Conservation (phyloP, 1,140 invertebrate genomes). For the Diachasma alloeum region DNA sequence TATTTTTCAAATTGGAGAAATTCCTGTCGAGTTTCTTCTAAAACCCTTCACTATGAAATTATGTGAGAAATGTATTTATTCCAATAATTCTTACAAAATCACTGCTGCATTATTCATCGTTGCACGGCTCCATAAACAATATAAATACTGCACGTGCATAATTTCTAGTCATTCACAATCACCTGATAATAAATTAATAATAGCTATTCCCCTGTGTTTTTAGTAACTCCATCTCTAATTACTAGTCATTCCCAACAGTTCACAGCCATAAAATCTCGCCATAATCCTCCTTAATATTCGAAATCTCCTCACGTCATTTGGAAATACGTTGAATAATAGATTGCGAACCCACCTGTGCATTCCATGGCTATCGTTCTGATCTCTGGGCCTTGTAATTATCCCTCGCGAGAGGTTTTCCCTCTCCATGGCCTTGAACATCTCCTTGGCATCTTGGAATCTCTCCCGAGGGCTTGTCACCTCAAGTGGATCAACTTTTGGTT, state of each 20-base stretch:
- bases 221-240: neutral
- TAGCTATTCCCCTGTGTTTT: neutral
- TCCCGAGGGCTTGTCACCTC: constrained; percentile 70
- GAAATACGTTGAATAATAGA: neutral
- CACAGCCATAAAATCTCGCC: neutral
- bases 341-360: constrained; percentile 48
- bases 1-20: too few species aligned
- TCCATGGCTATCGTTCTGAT: constrained; percentile 50
- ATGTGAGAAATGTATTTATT: too few species aligned
- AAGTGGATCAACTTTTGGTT: constrained; percentile 53
- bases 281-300: neutral
- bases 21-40: too few species aligned
- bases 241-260: neutral
- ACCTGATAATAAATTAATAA: neutral
- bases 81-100: neutral
- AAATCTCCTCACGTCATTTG: neutral
- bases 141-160: neutral
- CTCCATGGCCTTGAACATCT: constrained; percentile 82
- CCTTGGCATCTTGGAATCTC: constrained; percentile 83
- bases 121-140: neutral
- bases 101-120: neutral
- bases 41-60: too few species aligned
- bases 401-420: constrained; percentile 69
- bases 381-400: constrained; percentile 51
- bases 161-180: neutral